phyloP scores from a whole-genome alignment of 2,113 vertebrate species.

The Eudyptes chrysolophus region DNA sequence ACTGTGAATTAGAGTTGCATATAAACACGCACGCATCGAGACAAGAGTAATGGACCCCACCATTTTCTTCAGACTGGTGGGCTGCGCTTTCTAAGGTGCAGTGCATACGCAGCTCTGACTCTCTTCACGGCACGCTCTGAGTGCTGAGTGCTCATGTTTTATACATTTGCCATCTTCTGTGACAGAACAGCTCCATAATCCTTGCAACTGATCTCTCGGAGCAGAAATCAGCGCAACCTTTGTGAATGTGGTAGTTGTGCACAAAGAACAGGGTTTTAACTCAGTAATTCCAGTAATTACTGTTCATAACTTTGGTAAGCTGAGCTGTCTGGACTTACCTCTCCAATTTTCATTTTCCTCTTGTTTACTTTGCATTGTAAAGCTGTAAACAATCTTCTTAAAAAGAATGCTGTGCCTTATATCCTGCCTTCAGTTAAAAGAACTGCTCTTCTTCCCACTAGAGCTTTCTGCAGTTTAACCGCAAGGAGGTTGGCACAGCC shows the following conservation, averaged over 20 bases:
- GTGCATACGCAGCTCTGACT: background rate
- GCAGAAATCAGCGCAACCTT: background rate
- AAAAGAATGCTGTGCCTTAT: background rate
- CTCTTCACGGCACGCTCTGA: background rate
- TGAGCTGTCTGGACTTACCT: background rate
- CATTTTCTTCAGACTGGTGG: background rate
- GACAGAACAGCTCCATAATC: background rate
- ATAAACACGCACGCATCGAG: background rate
- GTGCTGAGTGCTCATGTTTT: background rate
- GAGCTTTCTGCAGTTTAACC: background rate
- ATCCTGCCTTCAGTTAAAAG: background rate
- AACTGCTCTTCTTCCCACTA: background rate
- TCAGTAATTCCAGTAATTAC: background rate
- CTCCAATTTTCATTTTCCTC: background rate
- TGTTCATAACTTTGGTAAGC: background rate
- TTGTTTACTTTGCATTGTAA: background rate
- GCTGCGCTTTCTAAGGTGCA: background rate
- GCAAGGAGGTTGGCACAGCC: background rate
- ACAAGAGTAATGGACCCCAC: background rate
- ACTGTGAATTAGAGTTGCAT: background rate
- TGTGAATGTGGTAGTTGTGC: background rate
- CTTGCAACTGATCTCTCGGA: background rate
- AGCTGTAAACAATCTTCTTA: background rate
- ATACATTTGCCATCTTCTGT: background rate
- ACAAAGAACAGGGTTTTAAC: background rate